Base-by-base conservation (phyloP, 2,888 invertebrate species). In the Maniola hyperantus region DNA sequence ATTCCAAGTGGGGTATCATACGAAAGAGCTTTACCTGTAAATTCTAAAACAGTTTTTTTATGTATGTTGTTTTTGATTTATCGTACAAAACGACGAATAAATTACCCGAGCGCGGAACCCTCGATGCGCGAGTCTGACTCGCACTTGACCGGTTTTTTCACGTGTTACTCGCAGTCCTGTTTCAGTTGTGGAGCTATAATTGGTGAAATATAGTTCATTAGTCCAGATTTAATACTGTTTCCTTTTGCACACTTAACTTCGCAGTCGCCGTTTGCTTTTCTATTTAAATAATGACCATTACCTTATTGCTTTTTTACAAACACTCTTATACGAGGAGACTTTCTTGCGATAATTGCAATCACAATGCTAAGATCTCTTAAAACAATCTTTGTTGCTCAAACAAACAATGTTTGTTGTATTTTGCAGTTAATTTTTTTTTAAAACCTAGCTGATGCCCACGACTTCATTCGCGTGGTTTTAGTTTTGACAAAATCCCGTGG, bases 171-270 rank as follows among this genome's bases (percentile, higher is more conserved):
- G 48, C 15, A 77, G 78, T 74, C 81, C 83, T 84, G 85, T 84
- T 82, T 72, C 77, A 48, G 50, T 57, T 36, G 33, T 50, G 39
- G 66, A 39, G 26, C 62, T 79, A 79, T 86, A 83, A 85, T 85
- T 83, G 79, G 81, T 83, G 80, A 81, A 81, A 80, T 83, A 79
- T 80, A 78, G 78, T 85, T 84, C 83, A 85, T 85, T 83, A 83
- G 75, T 77, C 80, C 76, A 73, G 76, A 80, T 78, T 77, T 83
- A 75, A 74, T 69, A 54, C 26, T 68, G 58, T 67, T 68, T 71
- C 71, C 72, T 58, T 66, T 58, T 63, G 50, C 42, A 33, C 61
- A 59, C 63, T 67, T 71, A 67, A 59, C 65, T 66, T 67, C 58
- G 67, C 51, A 67, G 65, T 79, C 78, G 73, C 73, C 79, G 76